Evolutionary conservation across 1,140 invertebrate genomes (phyloP).

Genomic region (Magallana gigas): DNA sequence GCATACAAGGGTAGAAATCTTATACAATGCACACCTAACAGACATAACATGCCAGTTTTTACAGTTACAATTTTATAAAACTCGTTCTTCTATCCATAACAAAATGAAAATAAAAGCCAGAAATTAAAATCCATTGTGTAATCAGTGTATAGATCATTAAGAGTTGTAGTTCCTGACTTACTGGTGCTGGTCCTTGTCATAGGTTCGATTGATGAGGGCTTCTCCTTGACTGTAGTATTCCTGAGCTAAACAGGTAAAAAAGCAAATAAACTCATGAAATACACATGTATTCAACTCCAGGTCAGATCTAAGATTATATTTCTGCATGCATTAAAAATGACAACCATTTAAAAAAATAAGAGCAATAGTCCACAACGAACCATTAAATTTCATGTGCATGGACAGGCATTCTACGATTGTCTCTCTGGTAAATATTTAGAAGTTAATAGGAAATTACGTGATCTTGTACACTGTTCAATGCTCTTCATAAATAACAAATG

Average conservation of each 20-base stretch:
- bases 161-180: conserved; percentile 61
- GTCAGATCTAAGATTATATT: no score
- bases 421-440: no score
- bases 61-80: not conserved
- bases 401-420: no score
- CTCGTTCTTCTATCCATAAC: not conserved
- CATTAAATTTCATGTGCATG: no score
- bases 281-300: no score
- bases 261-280: not conserved
- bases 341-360: no score
- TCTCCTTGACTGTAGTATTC: conserved; percentile 71
- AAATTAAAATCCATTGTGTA: not conserved
- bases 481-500: no score
- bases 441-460: no score
- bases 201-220: conserved; percentile 71
- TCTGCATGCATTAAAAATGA: no score
- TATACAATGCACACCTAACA: not conserved
- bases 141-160: not conserved
- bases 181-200: conserved; percentile 71
- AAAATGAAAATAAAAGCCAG: not conserved
- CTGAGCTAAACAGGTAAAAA: conserved; percentile 64
- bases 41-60: not conserved
- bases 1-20: not conserved
- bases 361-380: no score
- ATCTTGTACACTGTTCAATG: no score